Percentiles rank a stretch among this genome's conserved stretches.
Conservation (phyloP, 2,888 invertebrate genomes). For the Masnerella sp. region DNA sequence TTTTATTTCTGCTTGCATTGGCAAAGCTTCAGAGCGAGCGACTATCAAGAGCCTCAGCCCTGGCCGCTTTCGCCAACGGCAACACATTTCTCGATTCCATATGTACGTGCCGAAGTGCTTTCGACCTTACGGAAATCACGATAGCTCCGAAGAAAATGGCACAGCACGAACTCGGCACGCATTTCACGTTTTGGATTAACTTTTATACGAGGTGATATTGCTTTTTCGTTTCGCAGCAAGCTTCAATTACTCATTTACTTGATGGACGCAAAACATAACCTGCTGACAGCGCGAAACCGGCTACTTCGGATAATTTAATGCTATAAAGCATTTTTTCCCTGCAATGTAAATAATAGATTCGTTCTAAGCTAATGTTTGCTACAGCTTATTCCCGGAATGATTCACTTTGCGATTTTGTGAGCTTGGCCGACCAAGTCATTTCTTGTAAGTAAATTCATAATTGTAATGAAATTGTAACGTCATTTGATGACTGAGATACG, state of each 20-base stretch:
- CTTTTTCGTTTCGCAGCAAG: conserved; percentile 35
- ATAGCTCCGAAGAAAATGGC: conserved; percentile 56
- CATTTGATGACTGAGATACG: no score
- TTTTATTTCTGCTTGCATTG: conserved; percentile 73
- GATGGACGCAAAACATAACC: conserved; percentile 40
- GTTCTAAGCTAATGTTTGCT: no score
- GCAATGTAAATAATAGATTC: conserved; percentile 18
- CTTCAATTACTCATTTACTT: conserved; percentile 51
- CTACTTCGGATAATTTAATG: conserved; percentile 18
- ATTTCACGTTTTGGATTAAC: conserved; percentile 57
- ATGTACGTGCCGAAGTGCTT: conserved; percentile 56
- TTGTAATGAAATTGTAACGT: no score
- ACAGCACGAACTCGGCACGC: conserved; percentile 47
- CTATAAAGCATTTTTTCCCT: neutral
- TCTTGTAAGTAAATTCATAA: no score
- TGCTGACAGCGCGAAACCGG: conserved; percentile 18
- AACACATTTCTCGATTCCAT: conserved; percentile 56
- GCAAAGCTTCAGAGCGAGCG: conserved; percentile 65
- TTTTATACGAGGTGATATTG: conserved; percentile 51
- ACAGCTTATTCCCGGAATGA: no score
- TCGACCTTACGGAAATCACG: conserved; percentile 55
- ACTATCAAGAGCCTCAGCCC: conserved; percentile 50
- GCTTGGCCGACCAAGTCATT: no score
- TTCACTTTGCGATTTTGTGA: no score
- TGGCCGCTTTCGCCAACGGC: conserved; percentile 60